Evolutionary conservation across 2,797 vertebrate genomes (phyloP).

Genomic region (Sebastes trivittatus): DNA sequence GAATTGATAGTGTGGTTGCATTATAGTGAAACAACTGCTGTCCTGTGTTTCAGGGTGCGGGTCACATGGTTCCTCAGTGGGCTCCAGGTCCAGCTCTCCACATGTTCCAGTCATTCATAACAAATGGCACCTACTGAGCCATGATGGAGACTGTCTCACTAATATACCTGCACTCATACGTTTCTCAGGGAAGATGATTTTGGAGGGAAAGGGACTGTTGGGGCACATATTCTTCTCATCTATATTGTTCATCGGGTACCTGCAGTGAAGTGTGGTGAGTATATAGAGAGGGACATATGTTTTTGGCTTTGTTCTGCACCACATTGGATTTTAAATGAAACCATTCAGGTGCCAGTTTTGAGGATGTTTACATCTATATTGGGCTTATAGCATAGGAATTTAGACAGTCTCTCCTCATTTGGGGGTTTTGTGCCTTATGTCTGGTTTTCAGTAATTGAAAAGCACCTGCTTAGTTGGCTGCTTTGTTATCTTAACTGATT

Average conservation of each 20-base stretch:
- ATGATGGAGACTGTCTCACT: neutral
- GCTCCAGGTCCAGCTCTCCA: slow-evolving; percentile 82
- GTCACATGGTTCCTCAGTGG: slow-evolving; percentile 89
- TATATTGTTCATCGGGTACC: neutral
- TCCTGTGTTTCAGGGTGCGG: slow-evolving; percentile 78
- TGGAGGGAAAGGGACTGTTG: slow-evolving; percentile 1
- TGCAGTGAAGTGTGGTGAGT: neutral
- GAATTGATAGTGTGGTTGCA: neutral
- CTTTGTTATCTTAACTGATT: no score
- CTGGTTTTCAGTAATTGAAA: neutral
- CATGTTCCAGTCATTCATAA: slow-evolving; percentile 83
- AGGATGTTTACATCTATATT: neutral
- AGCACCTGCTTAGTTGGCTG: neutral
- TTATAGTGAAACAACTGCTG: neutral
- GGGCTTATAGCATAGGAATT: neutral
- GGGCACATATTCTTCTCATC: neutral
- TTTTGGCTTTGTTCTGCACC: neutral
- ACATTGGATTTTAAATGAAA: neutral
- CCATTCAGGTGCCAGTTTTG: neutral
- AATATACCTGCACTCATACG: neutral
- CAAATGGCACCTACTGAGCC: slow-evolving; percentile 72
- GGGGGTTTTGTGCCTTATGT: neutral
- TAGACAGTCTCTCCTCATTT: neutral
- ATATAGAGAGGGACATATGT: neutral
- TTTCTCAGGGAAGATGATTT: slow-evolving; percentile 59